Percentiles rank a stretch among this genome's conserved stretches.
phyloP scores from a whole-genome alignment of 2,797 vertebrate species.

The Sebastiscus tertius region DNA sequence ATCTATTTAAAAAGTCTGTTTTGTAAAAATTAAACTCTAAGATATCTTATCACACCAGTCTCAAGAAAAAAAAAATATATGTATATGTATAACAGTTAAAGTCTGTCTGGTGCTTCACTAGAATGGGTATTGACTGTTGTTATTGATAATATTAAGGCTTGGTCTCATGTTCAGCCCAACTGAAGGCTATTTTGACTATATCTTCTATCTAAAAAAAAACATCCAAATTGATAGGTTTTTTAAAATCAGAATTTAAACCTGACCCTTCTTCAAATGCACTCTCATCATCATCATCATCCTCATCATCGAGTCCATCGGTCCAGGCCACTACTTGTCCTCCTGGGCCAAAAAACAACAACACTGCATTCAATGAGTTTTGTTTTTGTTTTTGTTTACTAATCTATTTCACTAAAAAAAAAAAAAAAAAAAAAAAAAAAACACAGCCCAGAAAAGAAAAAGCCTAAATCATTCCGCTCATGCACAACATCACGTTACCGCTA shows the following conservation, averaged over 20 bases:
- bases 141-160: neutral
- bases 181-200: neutral
- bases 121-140: slow-evolving; percentile 16
- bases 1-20: neutral
- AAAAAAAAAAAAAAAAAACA: slow-evolving; percentile 43
- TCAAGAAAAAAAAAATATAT: neutral
- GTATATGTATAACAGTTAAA: neutral
- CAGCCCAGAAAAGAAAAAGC: neutral
- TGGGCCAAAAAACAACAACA: slow-evolving; percentile 19
- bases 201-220: neutral
- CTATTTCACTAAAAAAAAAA: neutral
- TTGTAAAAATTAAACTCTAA: neutral
- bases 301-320: slow-evolving; percentile 51
- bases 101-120: neutral
- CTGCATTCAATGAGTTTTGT: neutral
- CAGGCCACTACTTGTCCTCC: slow-evolving; percentile 55
- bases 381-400: slow-evolving; percentile 28
- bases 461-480: slow-evolving; percentile 32
- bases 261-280: slow-evolving; percentile 15
- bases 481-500: slow-evolving; percentile 58
- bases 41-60: too few relatives aligned
- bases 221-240: neutral
- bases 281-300: slow-evolving; percentile 29
- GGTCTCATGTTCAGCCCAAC: neutral
- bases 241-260: slow-evolving; percentile 21